Evolutionary conservation across 2,888 invertebrate species (phyloP), one percentile per base, ranked within the genome.

Genomic region (Cryptocheilus praepositus): DNA sequence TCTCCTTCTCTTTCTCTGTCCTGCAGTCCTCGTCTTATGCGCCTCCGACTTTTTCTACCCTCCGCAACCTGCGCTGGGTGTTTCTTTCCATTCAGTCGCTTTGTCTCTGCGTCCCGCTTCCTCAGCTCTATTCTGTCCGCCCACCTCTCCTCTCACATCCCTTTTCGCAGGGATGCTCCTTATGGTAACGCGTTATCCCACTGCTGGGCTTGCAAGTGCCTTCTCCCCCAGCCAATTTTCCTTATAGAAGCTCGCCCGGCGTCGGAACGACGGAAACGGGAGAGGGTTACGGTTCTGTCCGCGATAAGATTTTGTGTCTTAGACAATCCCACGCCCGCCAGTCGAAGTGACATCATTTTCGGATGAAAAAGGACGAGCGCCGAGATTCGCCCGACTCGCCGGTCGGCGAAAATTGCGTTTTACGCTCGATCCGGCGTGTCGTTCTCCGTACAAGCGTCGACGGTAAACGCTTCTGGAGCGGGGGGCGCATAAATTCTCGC

Each of bases 191-290:
- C 60, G 68, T 76, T 70, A 73, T 62, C 61, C 63, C 54, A 49
- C 67, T 70, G 64, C 64, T 74, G 60, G 66, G 49, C 64, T 71
- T 72, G 70, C 61, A 65, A 53, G 65, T 70, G 57, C 72, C 73
- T 77, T 73, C 70, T 66, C 62, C 71, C 66, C 67, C 67, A 77
- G 78, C 80, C 81, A 82, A 83, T 81, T 81, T 84, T 72, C 66
- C 70, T 76, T 49, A 28, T 46, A 61, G 53, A 45, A 19, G 8
- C 52, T 11, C 52, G 7, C 59, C 18, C 28, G 5, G 25, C 49
- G 59, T 28, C 18, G 44, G 57, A 55, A 57, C 58, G 49, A 13
- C 13, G 19, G 19, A 25, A 51, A 51, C 51, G 22, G 8, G 25
- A 3, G 45, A 16, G 45, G 45, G 45, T 45, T 52, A 52, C 13